Evolutionary conservation across 2,113 vertebrate genomes (phyloP), one percentile per base, ranked within the genome.

Genomic region (Erythrocebus patas): DNA sequence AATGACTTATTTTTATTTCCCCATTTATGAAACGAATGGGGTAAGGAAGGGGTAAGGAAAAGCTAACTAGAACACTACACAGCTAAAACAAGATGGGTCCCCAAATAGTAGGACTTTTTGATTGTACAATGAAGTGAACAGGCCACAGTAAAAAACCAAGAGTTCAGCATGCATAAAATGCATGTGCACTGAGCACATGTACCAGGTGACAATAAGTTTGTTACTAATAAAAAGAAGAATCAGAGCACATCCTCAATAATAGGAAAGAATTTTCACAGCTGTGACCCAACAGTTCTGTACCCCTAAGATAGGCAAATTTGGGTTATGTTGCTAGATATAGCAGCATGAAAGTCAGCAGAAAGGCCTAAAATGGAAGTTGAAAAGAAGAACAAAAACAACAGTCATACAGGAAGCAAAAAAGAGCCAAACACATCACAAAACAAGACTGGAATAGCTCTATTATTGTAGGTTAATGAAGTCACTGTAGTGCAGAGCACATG

Each of bases 401-500:
- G 55, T 35, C 27, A 57, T 40, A 20, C 18, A 93, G 40, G 38
- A 80, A 90, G n/a, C 18, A 84, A 84, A 57, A 70, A 12, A 22
- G 50, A 76, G 35, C 55, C 11, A 27, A 45, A 25, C 8, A 22
- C 38, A 25, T 18, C 72, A 45, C 25, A 12, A 68, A 38, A 55
- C 40, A 50, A 79, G 50, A 35, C 2, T 32, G 27, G 25, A 64
- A 72, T 11, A 10, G 76, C 5, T 64, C 66, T n/a, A 40, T 2
- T 25, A 57, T 23, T 27, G 3, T 20, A 43, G 43, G 43, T 70
- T 55, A 20, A 25, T 20, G 40, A 52, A 8, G 43, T 6, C 17
- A 30, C 11, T 0, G 3, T 4, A 8, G 6, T 6, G 8, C 9
- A 80, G 20, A 72, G 40, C 0, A 0, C 23, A 4, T 1, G 40